These are phyloP conservation scores for Caranx ignobilis DNA, from an alignment of 2,113 vertebrate species.

Conservation along the genomic window DNA sequence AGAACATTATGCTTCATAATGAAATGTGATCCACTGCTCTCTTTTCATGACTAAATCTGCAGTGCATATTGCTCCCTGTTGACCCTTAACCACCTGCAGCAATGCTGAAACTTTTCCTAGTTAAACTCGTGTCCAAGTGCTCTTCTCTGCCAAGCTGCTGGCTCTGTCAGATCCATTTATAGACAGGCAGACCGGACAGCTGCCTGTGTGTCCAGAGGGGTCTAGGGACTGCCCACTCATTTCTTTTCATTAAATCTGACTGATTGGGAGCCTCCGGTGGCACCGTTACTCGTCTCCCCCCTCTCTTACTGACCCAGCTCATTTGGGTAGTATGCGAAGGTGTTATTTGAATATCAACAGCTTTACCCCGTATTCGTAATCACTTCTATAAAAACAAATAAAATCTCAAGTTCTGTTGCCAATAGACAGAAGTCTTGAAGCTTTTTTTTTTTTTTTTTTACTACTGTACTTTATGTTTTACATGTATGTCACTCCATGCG, in stretches of 20 bases:
- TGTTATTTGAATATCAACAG: constrained; percentile 2
- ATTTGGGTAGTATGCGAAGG: not conserved
- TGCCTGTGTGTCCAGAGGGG: constrained; percentile 57
- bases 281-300: constrained; percentile 11
- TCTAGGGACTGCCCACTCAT: constrained; percentile 59
- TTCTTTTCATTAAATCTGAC: constrained; percentile 65
- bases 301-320: constrained; percentile 24
- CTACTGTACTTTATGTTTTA: not conserved
- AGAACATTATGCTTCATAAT: constrained; percentile 46
- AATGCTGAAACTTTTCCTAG: constrained; percentile 49
- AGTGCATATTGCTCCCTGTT: constrained; percentile 41
- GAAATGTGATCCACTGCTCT: constrained; percentile 34
- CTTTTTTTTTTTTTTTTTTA: not conserved
- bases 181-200: constrained; percentile 62
- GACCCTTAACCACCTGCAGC: constrained; percentile 60
- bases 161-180: constrained; percentile 62
- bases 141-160: constrained; percentile 45
- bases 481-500: constrained; percentile 5
- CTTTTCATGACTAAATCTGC: constrained; percentile 45
- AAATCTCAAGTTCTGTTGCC: not conserved
- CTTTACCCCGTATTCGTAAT: not conserved
- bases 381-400: constrained; percentile 9
- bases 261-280: constrained; percentile 47
- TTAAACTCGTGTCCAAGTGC: constrained; percentile 48
- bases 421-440: not conserved